Conservation (phyloP, 35 echinoderm and acorn worm species). For the Acanthaster planci region DNA sequence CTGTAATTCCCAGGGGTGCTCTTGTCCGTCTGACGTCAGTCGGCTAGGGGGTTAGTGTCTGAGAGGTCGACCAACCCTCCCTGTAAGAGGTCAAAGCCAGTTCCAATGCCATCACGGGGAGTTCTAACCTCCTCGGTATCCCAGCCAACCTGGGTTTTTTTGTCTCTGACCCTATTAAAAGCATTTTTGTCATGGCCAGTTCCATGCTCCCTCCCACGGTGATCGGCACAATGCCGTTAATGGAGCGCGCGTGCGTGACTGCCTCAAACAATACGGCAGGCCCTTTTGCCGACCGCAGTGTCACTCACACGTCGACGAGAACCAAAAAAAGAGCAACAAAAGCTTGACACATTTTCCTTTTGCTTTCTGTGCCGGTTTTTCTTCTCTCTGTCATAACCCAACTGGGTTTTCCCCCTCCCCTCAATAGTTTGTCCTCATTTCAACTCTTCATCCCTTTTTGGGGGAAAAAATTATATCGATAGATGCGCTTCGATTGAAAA, state of each 20-base stretch:
- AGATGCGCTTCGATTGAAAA: not conserved
- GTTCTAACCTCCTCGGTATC: not conserved
- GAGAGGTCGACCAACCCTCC: slow-evolving; percentile 21
- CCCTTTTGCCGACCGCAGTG: not conserved
- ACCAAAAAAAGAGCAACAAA: slow-evolving; percentile 6
- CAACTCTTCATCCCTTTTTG: slow-evolving; percentile 16
- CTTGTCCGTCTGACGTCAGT: not conserved
- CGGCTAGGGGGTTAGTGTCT: slow-evolving; percentile 11
- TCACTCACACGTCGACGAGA: not conserved
- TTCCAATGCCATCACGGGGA: not conserved
- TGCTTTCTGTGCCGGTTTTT: not conserved
- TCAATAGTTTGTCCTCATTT: not conserved
- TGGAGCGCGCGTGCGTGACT: slow-evolving; percentile 24
- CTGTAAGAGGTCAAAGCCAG: not conserved
- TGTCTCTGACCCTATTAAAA: slow-evolving; percentile 18
- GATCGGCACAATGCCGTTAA: slow-evolving; percentile 6
- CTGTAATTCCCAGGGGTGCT: not conserved
- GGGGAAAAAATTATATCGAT: not conserved
- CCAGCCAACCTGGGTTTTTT: not conserved
- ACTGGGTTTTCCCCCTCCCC: too few species aligned
- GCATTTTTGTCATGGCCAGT: slow-evolving; percentile 25
- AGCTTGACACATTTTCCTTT: slow-evolving; percentile 15
- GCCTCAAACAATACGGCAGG: not conserved
- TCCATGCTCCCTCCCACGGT: slow-evolving; percentile 19
- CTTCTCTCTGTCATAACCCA: too few species aligned